Evolutionary conservation across 2,113 vertebrate genomes (phyloP), one percentile per base, ranked within the genome.

Genomic region (Prionailurus bengalensis): DNA sequence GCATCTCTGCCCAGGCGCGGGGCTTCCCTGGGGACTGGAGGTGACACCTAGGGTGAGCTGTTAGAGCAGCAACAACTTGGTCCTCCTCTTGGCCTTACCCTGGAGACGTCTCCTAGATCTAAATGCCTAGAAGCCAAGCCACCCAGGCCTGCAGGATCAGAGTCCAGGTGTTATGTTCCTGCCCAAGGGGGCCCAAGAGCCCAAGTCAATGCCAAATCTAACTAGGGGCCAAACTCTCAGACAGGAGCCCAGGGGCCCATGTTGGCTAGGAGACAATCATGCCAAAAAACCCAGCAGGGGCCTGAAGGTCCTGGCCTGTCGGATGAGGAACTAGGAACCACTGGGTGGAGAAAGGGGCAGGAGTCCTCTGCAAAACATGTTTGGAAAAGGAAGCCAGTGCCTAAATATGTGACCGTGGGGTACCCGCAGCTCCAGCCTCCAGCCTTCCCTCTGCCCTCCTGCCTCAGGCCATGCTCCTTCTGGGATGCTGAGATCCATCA

Each of bases 181-280:
- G 53, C 39, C 63, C 63, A n/a, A 15, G 48, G 29, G 29, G 73
- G 21, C 58, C 71, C 14, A 86, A 73, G 31, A 36, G 74, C 23
- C 88, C 12, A 8, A 27, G 70, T 15, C 36, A 17, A 53, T 4
- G 53, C 36, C 51, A 17, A 7, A 13, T 45, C 66, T 93, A 53
- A 55, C 12, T 23, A 23, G 17, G 3, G 13, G 39, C 74, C 74
- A 17, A 27, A 78, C 42, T 17, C 39, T 27, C n/a, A 80, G 74
- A 33, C 0, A 15, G 80, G n/a, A 36, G 71, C n/a, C 48, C 63
- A 23, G 48, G 8, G 3, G 55, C 3, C 0, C 4, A 21, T 5
- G 51, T 39, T 45, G 51, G 53, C 36, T 51, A 21, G 36, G 48
- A 58, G 33, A 53, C 15, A 15, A 63, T 12, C 10, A 1, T 6